Conservation (phyloP, 2,797 vertebrate genomes). For the Tenualosa ilisha region DNA sequence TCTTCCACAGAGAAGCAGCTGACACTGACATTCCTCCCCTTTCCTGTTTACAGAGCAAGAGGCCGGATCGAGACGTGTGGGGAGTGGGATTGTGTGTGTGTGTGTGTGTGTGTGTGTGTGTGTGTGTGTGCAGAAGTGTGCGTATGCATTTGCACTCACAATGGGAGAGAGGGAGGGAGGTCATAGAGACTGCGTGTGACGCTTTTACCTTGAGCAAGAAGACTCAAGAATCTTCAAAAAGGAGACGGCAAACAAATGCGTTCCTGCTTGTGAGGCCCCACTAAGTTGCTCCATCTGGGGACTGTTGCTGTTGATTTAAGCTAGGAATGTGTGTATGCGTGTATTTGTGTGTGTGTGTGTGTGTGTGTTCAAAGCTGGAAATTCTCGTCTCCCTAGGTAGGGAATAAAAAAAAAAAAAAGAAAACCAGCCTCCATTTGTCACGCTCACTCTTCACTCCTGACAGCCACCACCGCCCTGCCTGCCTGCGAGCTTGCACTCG, state of each 20-base stretch:
- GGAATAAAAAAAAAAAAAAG: background rate
- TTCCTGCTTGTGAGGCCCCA: background rate
- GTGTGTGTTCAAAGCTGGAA: constrained; percentile 48
- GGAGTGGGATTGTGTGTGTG: background rate
- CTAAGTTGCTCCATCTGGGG: background rate
- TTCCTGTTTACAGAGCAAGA: constrained; percentile 68
- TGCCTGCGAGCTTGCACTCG: background rate
- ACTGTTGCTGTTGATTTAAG: constrained; percentile 32
- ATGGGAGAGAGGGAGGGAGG: background rate
- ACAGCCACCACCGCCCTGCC: background rate
- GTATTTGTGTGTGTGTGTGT: background rate
- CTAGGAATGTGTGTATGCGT: background rate
- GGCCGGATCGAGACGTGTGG: background rate
- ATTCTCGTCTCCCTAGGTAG: constrained; percentile 40
- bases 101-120: background rate
- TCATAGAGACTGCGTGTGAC: background rate
- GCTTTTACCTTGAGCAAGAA: background rate
- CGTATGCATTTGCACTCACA: background rate
- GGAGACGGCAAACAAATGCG: background rate
- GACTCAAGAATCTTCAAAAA: background rate
- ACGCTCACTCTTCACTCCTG: background rate
- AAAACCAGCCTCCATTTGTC: constrained; percentile 46
- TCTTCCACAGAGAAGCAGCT: constrained; percentile 35
- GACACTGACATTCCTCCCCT: constrained; percentile 47
- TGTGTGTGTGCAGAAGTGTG: background rate